Evolutionary conservation across 23 tunicate genomes (phyloP), one percentile per base, ranked within the genome.

Genomic region (Clavelina lepadiformis): DNA sequence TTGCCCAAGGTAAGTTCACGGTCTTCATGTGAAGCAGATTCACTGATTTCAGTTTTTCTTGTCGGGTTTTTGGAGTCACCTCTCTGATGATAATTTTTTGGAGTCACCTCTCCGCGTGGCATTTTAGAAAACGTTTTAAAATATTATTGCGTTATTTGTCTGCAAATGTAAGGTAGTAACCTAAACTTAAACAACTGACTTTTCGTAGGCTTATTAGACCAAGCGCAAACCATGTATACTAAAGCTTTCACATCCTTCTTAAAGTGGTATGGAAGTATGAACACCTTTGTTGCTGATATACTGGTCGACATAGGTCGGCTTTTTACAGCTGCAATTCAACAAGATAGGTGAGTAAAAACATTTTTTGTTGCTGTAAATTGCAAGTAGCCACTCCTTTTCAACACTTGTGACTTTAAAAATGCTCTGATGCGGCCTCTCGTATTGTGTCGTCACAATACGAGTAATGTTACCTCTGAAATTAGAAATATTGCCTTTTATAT

Each of bases 201-300:
- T n/a, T n/a, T n/a, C n/a, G n/a, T n/a, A n/a, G n/a, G n/a, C n/a
- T n/a, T n/a, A 32, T 33, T 21, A 31, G 41, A 37, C 22, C 80
- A n/a, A n/a, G n/a, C n/a, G n/a, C n/a, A n/a, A n/a, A n/a, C n/a
- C n/a, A 50, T 72, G 75, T 38, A 72, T 1, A 71, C 56, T 4
- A 37, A 44, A 52, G 78, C 74, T 0, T 71, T 77, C 31, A 33
- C 61, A 5, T 74, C 74, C 2, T 69, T 21, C 28, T 26, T 57
- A 44, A 65, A 86, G 35, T 86, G 95, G 95, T 33, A 27, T 65
- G 95, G 95, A 21, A 61, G 46, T n/a, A 61, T 34, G 28, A 75
- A 78, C 38, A 2, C 78, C 22, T 36, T 27, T 37, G 78, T 86
- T 35, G 95, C 85, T 23, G 46, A 5, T 31, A 57, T 62, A 3